Percentiles rank a stretch among this genome's conserved stretches.
Conservation (phyloP, 2,888 invertebrate genomes). For the Ischnura elegans region DNA sequence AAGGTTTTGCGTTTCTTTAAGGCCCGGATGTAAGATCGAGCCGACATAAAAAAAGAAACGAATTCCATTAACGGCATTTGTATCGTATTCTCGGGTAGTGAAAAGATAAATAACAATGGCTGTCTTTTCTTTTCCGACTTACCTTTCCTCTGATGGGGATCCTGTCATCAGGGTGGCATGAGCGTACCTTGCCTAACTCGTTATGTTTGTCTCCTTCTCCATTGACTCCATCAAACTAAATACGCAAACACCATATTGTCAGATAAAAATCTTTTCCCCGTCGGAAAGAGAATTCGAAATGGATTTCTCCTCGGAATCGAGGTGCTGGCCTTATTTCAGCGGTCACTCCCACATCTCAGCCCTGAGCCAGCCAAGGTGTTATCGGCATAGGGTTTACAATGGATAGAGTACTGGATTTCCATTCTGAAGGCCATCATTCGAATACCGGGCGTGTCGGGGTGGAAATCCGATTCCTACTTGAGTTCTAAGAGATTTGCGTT, state of each 20-base stretch:
- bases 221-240: conserved; percentile 1
- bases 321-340: background rate
- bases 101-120: too few relatives aligned
- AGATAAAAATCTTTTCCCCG: background rate
- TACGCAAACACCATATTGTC: conserved; percentile 31
- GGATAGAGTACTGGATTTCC: too few relatives aligned
- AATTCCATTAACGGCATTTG: conserved; percentile 20
- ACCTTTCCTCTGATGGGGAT: background rate
- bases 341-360: background rate
- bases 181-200: background rate
- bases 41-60: background rate
- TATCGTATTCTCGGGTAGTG: background rate
- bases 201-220: background rate
- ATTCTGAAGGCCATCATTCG: too few relatives aligned
- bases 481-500: too few relatives aligned
- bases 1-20: background rate
- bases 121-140: background rate
- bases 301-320: background rate
- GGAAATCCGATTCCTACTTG: too few relatives aligned
- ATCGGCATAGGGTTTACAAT: too few relatives aligned
- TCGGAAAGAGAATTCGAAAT: background rate
- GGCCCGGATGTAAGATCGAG: background rate
- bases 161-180: conserved; percentile 8
- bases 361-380: background rate
- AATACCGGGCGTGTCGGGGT: too few relatives aligned